phyloP scores from a whole-genome alignment of 2,113 vertebrate species.

The Odocoileus virginianus region DNA sequence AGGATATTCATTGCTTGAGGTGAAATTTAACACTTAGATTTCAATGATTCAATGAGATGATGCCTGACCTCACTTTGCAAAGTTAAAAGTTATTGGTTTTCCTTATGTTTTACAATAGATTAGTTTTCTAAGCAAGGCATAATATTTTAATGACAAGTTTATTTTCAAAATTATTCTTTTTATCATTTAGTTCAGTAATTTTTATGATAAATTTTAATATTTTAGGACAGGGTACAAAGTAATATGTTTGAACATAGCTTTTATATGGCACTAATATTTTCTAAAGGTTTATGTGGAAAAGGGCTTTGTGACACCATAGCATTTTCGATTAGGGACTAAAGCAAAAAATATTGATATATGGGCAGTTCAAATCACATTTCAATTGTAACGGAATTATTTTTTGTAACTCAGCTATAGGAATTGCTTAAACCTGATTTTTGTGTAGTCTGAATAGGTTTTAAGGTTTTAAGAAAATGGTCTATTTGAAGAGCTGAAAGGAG shows the following conservation, averaged over 20 bases:
- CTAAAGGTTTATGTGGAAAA: conserved; percentile 18
- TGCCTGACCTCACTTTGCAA: conserved; percentile 53
- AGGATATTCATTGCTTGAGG: conserved; percentile 66
- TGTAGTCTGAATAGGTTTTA: not conserved
- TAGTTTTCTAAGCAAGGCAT: not conserved
- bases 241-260: not conserved
- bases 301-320: not conserved
- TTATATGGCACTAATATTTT: not conserved
- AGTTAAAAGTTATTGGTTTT: conserved; percentile 15
- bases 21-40: conserved; percentile 62
- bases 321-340: not conserved
- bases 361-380: not conserved
- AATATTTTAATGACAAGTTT: not conserved
- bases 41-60: conserved; percentile 65
- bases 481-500: not conserved
- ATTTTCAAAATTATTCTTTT: not conserved
- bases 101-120: conserved; percentile 36
- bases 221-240: not conserved
- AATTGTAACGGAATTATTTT: not conserved
- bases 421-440: not conserved
- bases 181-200: not conserved
- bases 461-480: not conserved
- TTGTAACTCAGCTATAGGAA: not conserved
- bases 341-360: not conserved
- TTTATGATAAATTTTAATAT: not conserved